Percentiles rank a stretch among this genome's conserved stretches.
Conservation (phyloP, 2,888 invertebrate genomes). For the Drosophila tripunctata region DNA sequence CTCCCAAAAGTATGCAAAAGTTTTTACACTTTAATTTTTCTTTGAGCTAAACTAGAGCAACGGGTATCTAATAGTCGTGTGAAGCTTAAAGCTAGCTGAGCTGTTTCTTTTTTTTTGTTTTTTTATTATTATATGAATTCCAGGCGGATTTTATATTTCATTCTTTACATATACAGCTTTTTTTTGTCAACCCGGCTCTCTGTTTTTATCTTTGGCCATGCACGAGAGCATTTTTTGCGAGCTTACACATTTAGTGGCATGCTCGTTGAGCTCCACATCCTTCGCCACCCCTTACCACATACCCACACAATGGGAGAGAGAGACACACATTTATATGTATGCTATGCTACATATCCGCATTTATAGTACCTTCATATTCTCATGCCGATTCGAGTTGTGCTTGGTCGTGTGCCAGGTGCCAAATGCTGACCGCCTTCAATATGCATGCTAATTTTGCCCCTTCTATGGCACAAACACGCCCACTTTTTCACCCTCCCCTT, state of each 20-base stretch:
- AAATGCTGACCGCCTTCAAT: slow-evolving; percentile 59
- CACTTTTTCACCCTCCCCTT: neutral
- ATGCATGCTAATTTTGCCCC: slow-evolving; percentile 57
- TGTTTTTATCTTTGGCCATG: slow-evolving; percentile 47
- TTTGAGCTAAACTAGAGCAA: neutral
- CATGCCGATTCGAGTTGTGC: slow-evolving; percentile 11
- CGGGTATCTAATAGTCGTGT: neutral
- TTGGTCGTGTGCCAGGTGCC: slow-evolving; percentile 40
- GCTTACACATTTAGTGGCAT: slow-evolving; percentile 44
- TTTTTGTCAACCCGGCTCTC: slow-evolving; percentile 47
- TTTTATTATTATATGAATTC: slow-evolving; percentile 55
- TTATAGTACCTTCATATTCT: neutral
- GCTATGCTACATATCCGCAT: slow-evolving; percentile 8
- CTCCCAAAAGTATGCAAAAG: too few species aligned
- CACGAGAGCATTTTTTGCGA: slow-evolving; percentile 48
- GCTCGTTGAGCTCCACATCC: slow-evolving; percentile 13
- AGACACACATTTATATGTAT: neutral
- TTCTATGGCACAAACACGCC: slow-evolving; percentile 14
- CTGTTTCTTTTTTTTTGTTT: slow-evolving; percentile 5
- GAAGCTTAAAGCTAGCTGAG: neutral
- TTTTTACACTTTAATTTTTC: too few species aligned
- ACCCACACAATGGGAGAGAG: neutral
- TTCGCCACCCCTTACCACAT: neutral
- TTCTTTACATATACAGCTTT: slow-evolving; percentile 12
- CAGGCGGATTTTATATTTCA: slow-evolving; percentile 19